Evolutionary conservation across 2,888 invertebrate species (phyloP).

Genomic region (Theristus sp.): DNA sequence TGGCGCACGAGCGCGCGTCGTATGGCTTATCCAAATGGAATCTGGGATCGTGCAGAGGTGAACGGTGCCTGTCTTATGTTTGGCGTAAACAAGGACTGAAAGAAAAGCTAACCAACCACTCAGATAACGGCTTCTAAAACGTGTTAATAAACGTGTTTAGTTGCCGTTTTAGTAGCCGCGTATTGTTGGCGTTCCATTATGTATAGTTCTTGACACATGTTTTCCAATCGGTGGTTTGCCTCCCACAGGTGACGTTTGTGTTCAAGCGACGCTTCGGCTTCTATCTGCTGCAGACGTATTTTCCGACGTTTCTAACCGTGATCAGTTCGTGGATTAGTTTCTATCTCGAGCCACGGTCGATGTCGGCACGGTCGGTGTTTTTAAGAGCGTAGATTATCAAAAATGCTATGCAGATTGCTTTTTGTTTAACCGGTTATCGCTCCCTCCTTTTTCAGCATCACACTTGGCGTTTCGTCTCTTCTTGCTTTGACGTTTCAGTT

Average conservation of each 20-base stretch:
- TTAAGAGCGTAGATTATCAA: not conserved
- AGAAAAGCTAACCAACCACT: too few relatives aligned
- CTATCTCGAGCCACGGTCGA: conserved; percentile 1
- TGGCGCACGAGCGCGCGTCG: not conserved
- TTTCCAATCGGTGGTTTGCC: too few relatives aligned
- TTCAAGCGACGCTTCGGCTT: conserved; percentile 6
- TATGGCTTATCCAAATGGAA: conserved; percentile 5
- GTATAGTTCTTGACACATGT: too few relatives aligned
- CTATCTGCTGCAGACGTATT: conserved; percentile 8
- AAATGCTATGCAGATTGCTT: too few relatives aligned
- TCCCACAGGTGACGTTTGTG: not conserved
- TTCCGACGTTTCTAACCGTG: conserved; percentile 6
- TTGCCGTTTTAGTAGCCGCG: too few relatives aligned
- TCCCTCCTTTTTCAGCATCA: not conserved
- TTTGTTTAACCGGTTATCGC: too few relatives aligned
- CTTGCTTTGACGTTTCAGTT: too few relatives aligned
- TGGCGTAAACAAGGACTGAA: too few relatives aligned
- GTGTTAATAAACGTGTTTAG: too few relatives aligned
- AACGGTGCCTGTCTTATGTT: not conserved
- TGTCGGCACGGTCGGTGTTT: not conserved
- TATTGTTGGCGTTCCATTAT: too few relatives aligned
- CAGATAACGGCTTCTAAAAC: too few relatives aligned
- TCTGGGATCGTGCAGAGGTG: conserved; percentile 6
- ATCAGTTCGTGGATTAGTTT: conserved; percentile 8
- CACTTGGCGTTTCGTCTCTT: conserved; percentile 6